Conservation (phyloP, 2,888 invertebrate genomes). For the Cheilosia urbana region DNA sequence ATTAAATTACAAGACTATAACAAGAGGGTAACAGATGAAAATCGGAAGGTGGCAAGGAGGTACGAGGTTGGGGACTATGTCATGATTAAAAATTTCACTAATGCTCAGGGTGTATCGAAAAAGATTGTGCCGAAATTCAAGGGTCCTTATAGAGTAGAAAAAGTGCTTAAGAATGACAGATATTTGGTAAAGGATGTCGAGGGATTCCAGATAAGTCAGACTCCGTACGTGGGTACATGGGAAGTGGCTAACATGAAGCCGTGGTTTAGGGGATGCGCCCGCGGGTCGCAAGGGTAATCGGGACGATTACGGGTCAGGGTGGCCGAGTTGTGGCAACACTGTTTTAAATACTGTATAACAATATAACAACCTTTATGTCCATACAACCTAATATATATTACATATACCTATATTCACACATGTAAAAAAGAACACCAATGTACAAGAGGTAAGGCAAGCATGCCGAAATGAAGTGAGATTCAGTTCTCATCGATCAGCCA, state of each 20-base stretch:
- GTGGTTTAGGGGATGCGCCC: not conserved
- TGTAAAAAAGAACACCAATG: too few relatives aligned
- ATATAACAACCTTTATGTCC: too few relatives aligned
- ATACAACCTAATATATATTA: too few relatives aligned
- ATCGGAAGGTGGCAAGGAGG: not conserved
- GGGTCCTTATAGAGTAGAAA: not conserved
- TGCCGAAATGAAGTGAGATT: too few relatives aligned
- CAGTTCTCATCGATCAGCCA: too few relatives aligned
- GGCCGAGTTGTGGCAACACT: too few relatives aligned
- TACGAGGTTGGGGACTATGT: slow-evolving; percentile 75
- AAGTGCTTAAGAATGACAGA: not conserved
- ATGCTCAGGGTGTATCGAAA: slow-evolving; percentile 27
- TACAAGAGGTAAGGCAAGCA: too few relatives aligned
- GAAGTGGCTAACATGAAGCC: not conserved
- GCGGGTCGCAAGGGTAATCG: too few relatives aligned
- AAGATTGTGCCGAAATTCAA: not conserved
- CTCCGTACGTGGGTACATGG: not conserved
- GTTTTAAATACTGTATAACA: not conserved
- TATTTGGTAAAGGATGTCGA: not conserved
- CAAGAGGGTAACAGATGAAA: slow-evolving; percentile 1
- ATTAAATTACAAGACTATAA: slow-evolving; percentile 22
- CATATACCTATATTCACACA: too few relatives aligned
- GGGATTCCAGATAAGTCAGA: not conserved
- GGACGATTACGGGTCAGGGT: too few relatives aligned
- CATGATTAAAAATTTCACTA: slow-evolving; percentile 76